These are phyloP conservation scores for Blera fallax DNA, from an alignment of 2,888 invertebrate species.

Conservation along the genomic window DNA sequence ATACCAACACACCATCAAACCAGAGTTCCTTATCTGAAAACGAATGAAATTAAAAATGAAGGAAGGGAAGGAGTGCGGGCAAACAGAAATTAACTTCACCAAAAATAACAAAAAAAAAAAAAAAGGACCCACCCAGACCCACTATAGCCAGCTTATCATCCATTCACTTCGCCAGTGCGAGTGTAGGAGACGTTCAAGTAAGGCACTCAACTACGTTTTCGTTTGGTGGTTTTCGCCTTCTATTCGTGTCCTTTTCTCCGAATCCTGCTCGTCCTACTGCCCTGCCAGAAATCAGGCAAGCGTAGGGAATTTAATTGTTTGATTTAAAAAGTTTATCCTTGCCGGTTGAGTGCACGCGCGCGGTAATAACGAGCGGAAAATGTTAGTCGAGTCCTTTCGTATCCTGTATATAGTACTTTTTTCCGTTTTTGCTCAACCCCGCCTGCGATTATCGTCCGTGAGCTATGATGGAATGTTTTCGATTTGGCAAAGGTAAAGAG, in stretches of 20 bases:
- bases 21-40: conserved; percentile 34
- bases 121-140: conserved; percentile 4
- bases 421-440: neutral
- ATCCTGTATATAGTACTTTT: conserved; percentile 47
- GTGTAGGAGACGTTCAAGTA: conserved; percentile 41
- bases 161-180: conserved; percentile 3
- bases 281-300: conserved; percentile 70
- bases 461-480: conserved; percentile 52
- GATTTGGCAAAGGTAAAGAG: conserved; percentile 56
- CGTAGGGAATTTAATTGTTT: conserved; percentile 74
- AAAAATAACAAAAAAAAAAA: neutral
- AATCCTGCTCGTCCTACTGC: conserved; percentile 19
- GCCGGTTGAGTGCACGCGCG: conserved; percentile 71
- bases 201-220: conserved; percentile 29
- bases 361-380: conserved; percentile 72
- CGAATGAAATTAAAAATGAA: conserved; percentile 58
- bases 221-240: conserved; percentile 36
- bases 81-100: conserved; percentile 60
- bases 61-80: neutral
- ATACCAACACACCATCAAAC: neutral
- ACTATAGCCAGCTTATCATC: conserved; percentile 29
- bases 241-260: conserved; percentile 46
- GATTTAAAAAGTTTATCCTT: conserved; percentile 74
- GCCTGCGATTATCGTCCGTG: conserved; percentile 10
- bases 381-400: conserved; percentile 63